phyloP scores from a whole-genome alignment of 1,140 invertebrate genomes.

The Mya arenaria region DNA sequence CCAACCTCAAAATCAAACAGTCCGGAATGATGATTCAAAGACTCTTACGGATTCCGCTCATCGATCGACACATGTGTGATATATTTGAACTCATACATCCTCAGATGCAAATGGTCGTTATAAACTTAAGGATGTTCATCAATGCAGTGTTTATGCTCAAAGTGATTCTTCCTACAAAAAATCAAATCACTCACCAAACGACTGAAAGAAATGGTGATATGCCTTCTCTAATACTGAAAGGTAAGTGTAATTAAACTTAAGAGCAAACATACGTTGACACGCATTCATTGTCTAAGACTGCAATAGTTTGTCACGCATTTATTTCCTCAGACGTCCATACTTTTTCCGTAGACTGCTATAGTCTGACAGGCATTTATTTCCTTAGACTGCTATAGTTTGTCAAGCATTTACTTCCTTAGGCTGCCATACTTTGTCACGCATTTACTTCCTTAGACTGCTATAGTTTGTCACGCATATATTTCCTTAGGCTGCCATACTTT shows the following conservation, averaged over 20 bases:
- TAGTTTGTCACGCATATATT: no score
- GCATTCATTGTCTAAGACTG: no score
- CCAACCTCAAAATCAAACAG: conserved; percentile 76
- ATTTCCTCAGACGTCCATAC: no score
- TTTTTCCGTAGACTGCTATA: no score
- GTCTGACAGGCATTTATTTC: no score
- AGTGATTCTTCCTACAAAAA: conserved; percentile 21
- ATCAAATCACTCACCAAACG: not conserved
- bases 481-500: no score
- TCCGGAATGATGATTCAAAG: conserved; percentile 73
- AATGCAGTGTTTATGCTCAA: conserved; percentile 72
- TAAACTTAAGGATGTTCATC: conserved; percentile 76
- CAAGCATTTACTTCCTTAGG: no score
- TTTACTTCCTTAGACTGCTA: no score
- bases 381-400: no score
- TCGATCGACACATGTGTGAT: conserved; percentile 79
- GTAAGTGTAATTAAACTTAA: conserved; percentile 20
- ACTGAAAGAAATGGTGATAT: conserved; percentile 5
- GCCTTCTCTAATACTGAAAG: conserved; percentile 20
- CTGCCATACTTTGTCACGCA: no score
- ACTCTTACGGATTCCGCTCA: conserved; percentile 87
- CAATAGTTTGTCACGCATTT: no score
- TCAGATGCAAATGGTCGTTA: conserved; percentile 76
- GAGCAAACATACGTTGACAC: no score
- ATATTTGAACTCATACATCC: conserved; percentile 79